phyloP scores from a whole-genome alignment of 1,140 invertebrate species.

The Drosophila elegans region DNA sequence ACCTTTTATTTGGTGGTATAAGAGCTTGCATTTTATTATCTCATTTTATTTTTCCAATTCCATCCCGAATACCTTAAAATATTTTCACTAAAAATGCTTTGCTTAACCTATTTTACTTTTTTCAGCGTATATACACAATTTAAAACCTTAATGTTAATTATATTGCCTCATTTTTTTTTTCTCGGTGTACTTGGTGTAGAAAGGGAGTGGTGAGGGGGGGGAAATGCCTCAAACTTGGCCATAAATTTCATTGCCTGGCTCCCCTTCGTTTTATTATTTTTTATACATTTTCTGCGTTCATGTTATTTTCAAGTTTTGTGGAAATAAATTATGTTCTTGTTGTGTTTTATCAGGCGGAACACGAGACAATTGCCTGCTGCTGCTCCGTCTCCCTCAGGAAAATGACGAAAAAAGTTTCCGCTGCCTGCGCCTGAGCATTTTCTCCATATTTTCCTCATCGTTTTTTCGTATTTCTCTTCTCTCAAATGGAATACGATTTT shows the following conservation, averaged over 20 bases:
- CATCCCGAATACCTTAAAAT: too few species aligned
- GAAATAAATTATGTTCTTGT: slow-evolving; percentile 66
- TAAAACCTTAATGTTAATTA: too few species aligned
- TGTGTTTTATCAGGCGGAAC: slow-evolving; percentile 66
- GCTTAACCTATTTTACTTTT: too few species aligned
- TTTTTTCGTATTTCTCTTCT: background rate
- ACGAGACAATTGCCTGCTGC: slow-evolving; percentile 64
- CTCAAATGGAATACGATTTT: slow-evolving; percentile 48
- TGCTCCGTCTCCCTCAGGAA: slow-evolving; percentile 12
- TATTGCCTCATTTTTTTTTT: background rate
- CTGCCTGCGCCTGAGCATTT: slow-evolving; percentile 31
- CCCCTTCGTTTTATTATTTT: slow-evolving; percentile 34
- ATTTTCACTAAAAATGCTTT: too few species aligned
- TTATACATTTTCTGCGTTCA: slow-evolving; percentile 36
- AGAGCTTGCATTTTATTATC: too few species aligned
- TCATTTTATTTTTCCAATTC: too few species aligned
- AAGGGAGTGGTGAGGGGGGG: background rate
- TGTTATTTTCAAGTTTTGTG: slow-evolving; percentile 57
- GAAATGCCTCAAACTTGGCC: slow-evolving; percentile 39
- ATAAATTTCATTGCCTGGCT: slow-evolving; percentile 53
- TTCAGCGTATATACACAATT: too few species aligned
- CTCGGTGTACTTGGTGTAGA: background rate
- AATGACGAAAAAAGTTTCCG: slow-evolving; percentile 54
- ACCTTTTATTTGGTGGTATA: too few species aligned
- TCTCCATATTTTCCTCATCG: background rate